Base-by-base conservation (phyloP, 2,113 vertebrate genomes). In the Tychaedon coryphoeus region DNA sequence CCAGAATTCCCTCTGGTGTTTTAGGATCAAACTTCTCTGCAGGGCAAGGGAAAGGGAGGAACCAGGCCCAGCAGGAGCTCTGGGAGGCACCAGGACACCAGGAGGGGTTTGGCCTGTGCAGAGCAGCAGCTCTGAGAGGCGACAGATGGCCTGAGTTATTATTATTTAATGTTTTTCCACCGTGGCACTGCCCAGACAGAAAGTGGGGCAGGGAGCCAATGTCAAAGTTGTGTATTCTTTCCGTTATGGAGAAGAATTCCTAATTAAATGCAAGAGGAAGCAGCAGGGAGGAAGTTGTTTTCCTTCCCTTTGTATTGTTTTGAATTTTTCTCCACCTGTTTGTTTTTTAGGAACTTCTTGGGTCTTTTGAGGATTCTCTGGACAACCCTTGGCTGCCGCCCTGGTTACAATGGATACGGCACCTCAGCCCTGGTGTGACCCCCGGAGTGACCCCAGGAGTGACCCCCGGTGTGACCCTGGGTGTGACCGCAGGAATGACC, bases 381-480 rank as follows among this genome's bases (percentile, higher is more conserved):
- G 47, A 54, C 16, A 20, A 17, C 7, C 9, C 2, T n/a, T 40
- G n/a, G 7, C 19, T 22, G 29, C 14, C 0, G 8, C 5, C 47
- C 8, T 0, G 5, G n/a, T 47, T 25, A 14, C 0, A 0, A 10
- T 13, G 61, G 31, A 29, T 15, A 50, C 0, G 2, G 43, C 19
- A 19, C 16, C 8, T 57, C 50, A 65, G 40, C 9, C 43, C 20
- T 0, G 5, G 12, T 3, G 70, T 48, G 29, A 61, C 14, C 34
- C 11, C 3, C 12, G 9, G 16, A 3, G 36, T 72, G 12, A 54
- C 38, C 19, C 10, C 2, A 10, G 8, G 18, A 7, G 40, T 29
- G 15, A 47, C 26, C 26, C 19, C 3, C 2, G 31, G 29, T 18
- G 42, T 64, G 29, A 64, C 33, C 18, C 14, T 2, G 5, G 13